Conservation (phyloP, 1,140 invertebrate species). For the Triops longicaudatus region DNA sequence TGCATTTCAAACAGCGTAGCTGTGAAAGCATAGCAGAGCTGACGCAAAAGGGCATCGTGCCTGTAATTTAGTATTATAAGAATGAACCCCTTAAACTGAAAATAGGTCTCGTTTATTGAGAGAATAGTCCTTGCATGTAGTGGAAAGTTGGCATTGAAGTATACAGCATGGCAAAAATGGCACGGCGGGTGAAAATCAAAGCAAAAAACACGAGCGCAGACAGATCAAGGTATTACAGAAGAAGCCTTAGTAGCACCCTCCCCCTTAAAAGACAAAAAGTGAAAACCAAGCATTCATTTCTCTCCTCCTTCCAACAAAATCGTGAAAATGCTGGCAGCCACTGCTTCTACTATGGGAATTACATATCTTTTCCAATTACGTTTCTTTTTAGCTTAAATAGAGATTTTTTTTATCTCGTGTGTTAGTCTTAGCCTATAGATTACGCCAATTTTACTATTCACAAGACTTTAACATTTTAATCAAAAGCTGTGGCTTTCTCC, state of each 20-base stretch:
- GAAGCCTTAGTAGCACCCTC: not conserved
- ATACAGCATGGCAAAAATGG: conserved; percentile 11
- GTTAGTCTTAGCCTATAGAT: too few relatives aligned
- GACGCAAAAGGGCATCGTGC: too few relatives aligned
- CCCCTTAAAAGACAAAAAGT: not conserved
- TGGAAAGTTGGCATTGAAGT: conserved; percentile 2
- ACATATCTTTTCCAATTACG: not conserved
- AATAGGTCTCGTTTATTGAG: conserved; percentile 12
- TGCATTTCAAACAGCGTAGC: too few relatives aligned
- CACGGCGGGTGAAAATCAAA: not conserved
- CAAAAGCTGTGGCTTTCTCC: not conserved
- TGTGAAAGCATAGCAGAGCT: too few relatives aligned
- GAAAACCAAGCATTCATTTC: not conserved
- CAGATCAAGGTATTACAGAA: not conserved
- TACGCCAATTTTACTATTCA: too few relatives aligned
- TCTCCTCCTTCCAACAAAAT: not conserved
- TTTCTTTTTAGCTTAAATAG: too few relatives aligned
- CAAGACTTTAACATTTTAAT: too few relatives aligned
- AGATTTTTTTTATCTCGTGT: too few relatives aligned
- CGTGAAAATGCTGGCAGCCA: not conserved
- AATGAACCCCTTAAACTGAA: not conserved
- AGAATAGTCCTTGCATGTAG: conserved; percentile 12
- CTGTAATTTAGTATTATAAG: not conserved
- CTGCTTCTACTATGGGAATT: not conserved
- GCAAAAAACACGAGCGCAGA: not conserved